Percentiles rank a stretch among this genome's conserved stretches.
phyloP scores from a whole-genome alignment of 2,797 vertebrate genomes.

The Oreochromis mossambicus region DNA sequence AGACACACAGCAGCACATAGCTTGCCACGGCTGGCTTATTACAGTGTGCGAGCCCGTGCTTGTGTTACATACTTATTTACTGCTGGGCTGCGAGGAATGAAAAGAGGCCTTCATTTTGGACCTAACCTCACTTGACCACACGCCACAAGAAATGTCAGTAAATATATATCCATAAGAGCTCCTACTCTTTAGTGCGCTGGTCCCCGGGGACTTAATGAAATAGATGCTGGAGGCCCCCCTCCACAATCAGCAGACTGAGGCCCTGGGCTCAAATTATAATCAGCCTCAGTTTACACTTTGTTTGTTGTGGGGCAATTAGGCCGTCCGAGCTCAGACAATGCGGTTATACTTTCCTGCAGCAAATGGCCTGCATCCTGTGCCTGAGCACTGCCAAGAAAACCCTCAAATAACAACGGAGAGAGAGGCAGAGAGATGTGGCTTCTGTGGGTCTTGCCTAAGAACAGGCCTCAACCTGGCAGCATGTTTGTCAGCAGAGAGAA shows the following conservation, averaged over 20 bases:
- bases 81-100: conserved; percentile 33
- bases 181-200: conserved; percentile 30
- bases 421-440: conserved; percentile 55
- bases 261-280: conserved; percentile 68
- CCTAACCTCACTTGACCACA: conserved; percentile 51
- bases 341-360: conserved; percentile 68
- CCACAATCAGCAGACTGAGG: conserved; percentile 57
- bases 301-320: conserved; percentile 74
- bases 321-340: conserved; percentile 65
- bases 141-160: conserved; percentile 66
- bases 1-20: not conserved
- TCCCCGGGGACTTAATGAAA: conserved; percentile 58
- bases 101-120: conserved; percentile 45
- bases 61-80: conserved; percentile 47
- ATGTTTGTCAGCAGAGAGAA: conserved; percentile 62
- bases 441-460: conserved; percentile 57
- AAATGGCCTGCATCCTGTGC: conserved; percentile 69
- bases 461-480: conserved; percentile 70
- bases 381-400: conserved; percentile 62
- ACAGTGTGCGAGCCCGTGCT: conserved; percentile 3
- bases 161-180: conserved; percentile 59
- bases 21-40: conserved; percentile 5
- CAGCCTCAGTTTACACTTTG: conserved; percentile 72
- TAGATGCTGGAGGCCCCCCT: conserved; percentile 41
- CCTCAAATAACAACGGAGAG: conserved; percentile 59